Conservation (phyloP, 2,113 vertebrate species). For the Saiga tatarica region DNA sequence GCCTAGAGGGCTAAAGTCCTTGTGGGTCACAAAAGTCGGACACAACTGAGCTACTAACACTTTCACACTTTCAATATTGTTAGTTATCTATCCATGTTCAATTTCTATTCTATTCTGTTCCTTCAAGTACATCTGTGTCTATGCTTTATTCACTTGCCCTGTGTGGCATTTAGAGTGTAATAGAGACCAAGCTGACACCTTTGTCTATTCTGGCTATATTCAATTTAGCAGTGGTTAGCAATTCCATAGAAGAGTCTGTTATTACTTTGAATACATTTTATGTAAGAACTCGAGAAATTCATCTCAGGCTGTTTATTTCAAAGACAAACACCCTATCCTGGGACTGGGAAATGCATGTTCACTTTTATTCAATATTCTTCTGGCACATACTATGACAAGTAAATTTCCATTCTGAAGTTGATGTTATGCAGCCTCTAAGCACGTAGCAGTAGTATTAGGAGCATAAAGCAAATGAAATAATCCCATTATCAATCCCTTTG, state of each 20-base stretch:
- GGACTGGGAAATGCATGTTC: not conserved
- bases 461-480: conserved; percentile 23
- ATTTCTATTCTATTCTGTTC: not conserved
- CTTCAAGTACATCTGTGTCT: not conserved
- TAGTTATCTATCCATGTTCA: not conserved
- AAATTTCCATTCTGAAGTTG: conserved; percentile 34
- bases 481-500: not conserved
- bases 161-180: not conserved
- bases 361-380: conserved; percentile 15
- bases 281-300: conserved; percentile 25
- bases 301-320: conserved; percentile 21
- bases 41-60: not conserved
- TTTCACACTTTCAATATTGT: not conserved
- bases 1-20: not conserved
- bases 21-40: not conserved
- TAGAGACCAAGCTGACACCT: not conserved
- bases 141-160: not conserved
- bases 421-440: conserved; percentile 1
- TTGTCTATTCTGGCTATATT: not conserved
- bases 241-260: not conserved
- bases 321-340: not conserved
- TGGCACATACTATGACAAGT: conserved; percentile 1
- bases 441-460: not conserved
- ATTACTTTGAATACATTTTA: not conserved
- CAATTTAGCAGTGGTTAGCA: conserved; percentile 8